Evolutionary conservation across 2,888 invertebrate genomes (phyloP), one percentile per base, ranked within the genome.

Genomic region (Folsomia candida): DNA sequence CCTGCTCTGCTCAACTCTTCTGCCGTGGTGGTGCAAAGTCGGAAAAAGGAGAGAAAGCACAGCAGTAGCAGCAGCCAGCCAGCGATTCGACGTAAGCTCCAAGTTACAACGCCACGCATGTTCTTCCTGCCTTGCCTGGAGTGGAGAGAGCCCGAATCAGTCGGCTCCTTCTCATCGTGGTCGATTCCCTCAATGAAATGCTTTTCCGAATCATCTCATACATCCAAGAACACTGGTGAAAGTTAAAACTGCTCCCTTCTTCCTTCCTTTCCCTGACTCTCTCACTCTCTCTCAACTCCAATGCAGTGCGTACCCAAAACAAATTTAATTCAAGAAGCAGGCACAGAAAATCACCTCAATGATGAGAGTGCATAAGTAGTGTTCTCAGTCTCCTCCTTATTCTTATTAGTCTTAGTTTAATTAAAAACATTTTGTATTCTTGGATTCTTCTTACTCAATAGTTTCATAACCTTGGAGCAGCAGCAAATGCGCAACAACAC

Each of bases 141-240:
- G 9, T n/a, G 4, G 6, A 18, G 27, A 22, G 51, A 64, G 26
- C n/a, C 63, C 29, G 63, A 69, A 70, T 24, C 64, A 62, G 67
- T 72, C 72, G 72, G 72, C 70, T 72, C 70, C 67, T 69, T 64
- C 24, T 11, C 69, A 37, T 26, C 71, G 29, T 68, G 62, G 66
- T 71, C 71, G 73, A 75, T 75, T 75, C 75, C 73, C 69, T 75
- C 64, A 75, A 75, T 75, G 75, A 75, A 75, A 70, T 68, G 59
- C 69, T 69, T 70, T 25, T 63, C 60, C 25, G 54, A 29, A 22
- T 51, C 59, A 47, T 54, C 47, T 64, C 27, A 11, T 51, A 64
- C 51, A 22, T 47, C 24, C 4, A 22, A 47, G 22, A 11, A 24
- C 37, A 14, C 37, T n/a, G n/a, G n/a, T n/a, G n/a, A n/a, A n/a